Percentiles rank a stretch among this genome's conserved stretches.
These are phyloP conservation scores for Sebastes matsubarae DNA, from an alignment of 2,797 vertebrate species.

Conservation along the genomic window DNA sequence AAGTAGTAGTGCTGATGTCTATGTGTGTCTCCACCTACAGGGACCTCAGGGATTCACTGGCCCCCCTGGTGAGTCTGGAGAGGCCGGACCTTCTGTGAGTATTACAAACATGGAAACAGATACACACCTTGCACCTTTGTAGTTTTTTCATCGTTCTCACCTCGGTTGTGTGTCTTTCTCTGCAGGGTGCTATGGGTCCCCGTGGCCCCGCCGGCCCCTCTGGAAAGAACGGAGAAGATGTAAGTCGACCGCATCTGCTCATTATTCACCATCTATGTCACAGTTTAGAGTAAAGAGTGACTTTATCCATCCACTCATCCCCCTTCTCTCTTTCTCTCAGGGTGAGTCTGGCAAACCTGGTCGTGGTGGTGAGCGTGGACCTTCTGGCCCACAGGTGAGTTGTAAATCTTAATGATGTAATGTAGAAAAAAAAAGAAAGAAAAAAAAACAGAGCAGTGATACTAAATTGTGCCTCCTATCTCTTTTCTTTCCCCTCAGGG, in stretches of 20 bases:
- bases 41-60: slow-evolving; percentile 98
- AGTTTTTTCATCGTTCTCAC: slow-evolving; percentile 2
- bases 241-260: slow-evolving; percentile 79
- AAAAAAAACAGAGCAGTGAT: neutral
- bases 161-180: slow-evolving; percentile 12
- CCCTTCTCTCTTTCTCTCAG: slow-evolving; percentile 66
- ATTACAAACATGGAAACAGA: slow-evolving; percentile 7
- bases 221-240: slow-evolving; percentile 99
- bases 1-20: slow-evolving; percentile 9
- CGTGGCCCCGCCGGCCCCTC: slow-evolving; percentile 91
- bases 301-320: neutral
- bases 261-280: neutral
- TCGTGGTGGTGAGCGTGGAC: slow-evolving; percentile 91
- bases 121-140: neutral
- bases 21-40: slow-evolving; percentile 70
- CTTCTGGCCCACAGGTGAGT: slow-evolving; percentile 93
- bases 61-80: slow-evolving; percentile 95
- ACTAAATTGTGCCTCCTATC: neutral
- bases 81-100: slow-evolving; percentile 94
- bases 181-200: slow-evolving; percentile 96
- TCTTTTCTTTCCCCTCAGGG: slow-evolving; percentile 79
- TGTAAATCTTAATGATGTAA: neutral
- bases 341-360: slow-evolving; percentile 98
- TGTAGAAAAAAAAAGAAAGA: neutral
- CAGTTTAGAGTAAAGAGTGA: neutral